phyloP scores from a whole-genome alignment of 1,140 invertebrate genomes.

The Rhynchophorus ferrugineus region DNA sequence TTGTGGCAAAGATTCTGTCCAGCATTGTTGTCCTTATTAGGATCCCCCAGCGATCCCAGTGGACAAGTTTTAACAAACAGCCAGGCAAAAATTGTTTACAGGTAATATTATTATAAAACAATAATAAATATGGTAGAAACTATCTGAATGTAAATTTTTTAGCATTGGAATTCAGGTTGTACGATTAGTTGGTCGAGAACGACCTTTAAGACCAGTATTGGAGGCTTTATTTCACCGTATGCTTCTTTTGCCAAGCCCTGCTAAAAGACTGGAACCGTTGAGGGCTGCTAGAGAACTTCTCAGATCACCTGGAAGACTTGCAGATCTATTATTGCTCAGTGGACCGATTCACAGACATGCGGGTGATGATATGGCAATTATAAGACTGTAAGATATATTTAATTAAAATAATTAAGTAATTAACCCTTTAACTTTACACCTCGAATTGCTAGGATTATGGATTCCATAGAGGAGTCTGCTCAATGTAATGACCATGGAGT shows the following conservation, averaged over 20 bases:
- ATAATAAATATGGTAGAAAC: constrained; percentile 12
- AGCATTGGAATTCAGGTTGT: constrained; percentile 85
- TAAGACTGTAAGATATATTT: constrained; percentile 68
- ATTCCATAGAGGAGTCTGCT: constrained; percentile 79
- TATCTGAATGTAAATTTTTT: constrained; percentile 28
- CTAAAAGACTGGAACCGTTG: constrained; percentile 76
- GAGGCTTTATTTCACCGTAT: constrained; percentile 89
- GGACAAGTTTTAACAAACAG: constrained; percentile 67
- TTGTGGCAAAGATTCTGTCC: constrained; percentile 90
- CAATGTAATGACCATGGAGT: constrained; percentile 61
- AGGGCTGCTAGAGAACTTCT: constrained; percentile 71
- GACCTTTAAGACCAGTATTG: constrained; percentile 75
- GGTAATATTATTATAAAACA: constrained; percentile 46
- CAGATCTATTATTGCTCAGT: constrained; percentile 67
- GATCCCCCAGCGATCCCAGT: constrained; percentile 60
- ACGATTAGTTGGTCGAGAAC: constrained; percentile 74
- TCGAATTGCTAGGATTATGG: constrained; percentile 86
- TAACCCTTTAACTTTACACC: background rate
- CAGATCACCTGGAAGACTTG: constrained; percentile 60
- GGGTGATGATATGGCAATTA: constrained; percentile 82
- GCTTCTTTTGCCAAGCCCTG: constrained; percentile 76
- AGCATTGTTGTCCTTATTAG: constrained; percentile 75
- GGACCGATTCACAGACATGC: constrained; percentile 66
- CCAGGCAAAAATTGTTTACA: constrained; percentile 80
- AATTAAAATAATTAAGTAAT: constrained; percentile 3